Percentiles rank a stretch among this genome's conserved stretches.
phyloP scores from a whole-genome alignment of 2,888 invertebrate species.

The Nesidiocoris tenuis region DNA sequence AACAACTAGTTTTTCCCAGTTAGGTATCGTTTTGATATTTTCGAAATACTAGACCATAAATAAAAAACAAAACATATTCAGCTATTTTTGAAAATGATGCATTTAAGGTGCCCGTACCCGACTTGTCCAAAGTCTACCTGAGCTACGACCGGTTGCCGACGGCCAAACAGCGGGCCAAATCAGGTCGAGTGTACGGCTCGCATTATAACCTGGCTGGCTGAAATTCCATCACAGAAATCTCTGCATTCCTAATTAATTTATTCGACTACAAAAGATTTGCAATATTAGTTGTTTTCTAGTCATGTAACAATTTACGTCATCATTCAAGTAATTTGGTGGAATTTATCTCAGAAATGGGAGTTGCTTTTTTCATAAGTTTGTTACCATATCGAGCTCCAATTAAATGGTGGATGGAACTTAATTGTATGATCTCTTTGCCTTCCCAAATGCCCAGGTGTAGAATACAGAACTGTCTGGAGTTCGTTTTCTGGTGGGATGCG shows the following conservation, averaged over 20 bases:
- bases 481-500: too few relatives aligned
- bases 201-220: conserved; percentile 13
- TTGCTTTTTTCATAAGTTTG: too few relatives aligned
- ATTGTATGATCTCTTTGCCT: too few relatives aligned
- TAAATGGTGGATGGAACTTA: too few relatives aligned
- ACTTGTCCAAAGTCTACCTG: conserved; percentile 67
- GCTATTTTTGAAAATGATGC: background rate
- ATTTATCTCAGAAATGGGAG: too few relatives aligned
- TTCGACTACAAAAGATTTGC: too few relatives aligned
- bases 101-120: conserved; percentile 60
- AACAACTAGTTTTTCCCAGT: background rate
- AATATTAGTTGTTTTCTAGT: background rate
- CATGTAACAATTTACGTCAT: too few relatives aligned
- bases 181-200: conserved; percentile 26
- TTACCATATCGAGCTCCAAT: too few relatives aligned
- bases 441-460: too few relatives aligned
- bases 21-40: background rate
- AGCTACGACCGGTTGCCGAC: conserved; percentile 63
- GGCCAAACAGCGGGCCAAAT: conserved; percentile 44
- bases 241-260: too few relatives aligned
- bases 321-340: too few relatives aligned
- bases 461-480: too few relatives aligned
- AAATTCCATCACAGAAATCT: background rate
- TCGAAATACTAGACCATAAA: background rate
- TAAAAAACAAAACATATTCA: background rate